Evolutionary conservation across 2,888 invertebrate genomes (phyloP).

Genomic region (Drosophila limbata): DNA sequence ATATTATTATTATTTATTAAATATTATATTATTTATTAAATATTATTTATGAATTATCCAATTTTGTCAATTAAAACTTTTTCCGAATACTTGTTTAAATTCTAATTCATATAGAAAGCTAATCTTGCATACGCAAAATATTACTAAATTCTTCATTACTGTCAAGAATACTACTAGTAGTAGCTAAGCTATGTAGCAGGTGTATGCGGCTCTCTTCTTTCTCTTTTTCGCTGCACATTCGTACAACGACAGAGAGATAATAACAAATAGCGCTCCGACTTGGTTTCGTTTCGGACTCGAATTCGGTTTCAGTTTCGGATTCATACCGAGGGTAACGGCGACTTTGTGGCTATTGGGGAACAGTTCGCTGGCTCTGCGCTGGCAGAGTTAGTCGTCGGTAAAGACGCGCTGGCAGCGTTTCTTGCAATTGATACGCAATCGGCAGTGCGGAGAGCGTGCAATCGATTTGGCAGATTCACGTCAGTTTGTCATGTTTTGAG

Average conservation of each 20-base stretch:
- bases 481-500: constrained; percentile 21
- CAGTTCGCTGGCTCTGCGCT: constrained; percentile 33
- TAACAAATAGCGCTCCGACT: constrained; percentile 28
- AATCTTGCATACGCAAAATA: no score
- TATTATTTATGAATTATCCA: no score
- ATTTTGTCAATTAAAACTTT: no score
- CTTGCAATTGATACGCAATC: constrained; percentile 45
- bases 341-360: constrained; percentile 59
- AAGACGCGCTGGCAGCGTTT: constrained; percentile 56
- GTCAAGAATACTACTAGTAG: constrained; percentile 4
- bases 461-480: constrained; percentile 65
- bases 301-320: constrained; percentile 44
- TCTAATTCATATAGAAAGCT: no score
- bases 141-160: no score
- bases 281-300: constrained; percentile 12
- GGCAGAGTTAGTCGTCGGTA: constrained; percentile 48
- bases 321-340: constrained; percentile 54
- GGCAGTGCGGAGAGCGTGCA: constrained; percentile 27
- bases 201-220: constrained; percentile 18
- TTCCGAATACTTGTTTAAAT: no score
- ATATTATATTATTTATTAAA: no score
- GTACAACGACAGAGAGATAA: constrained; percentile 34
- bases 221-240: constrained; percentile 8
- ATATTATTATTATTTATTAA: no score
- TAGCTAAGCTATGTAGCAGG: not conserved